Percentiles rank a stretch among this genome's conserved stretches.
These are phyloP conservation scores for Orius laevigatus DNA, from an alignment of 1,140 invertebrate species.

Conservation along the genomic window DNA sequence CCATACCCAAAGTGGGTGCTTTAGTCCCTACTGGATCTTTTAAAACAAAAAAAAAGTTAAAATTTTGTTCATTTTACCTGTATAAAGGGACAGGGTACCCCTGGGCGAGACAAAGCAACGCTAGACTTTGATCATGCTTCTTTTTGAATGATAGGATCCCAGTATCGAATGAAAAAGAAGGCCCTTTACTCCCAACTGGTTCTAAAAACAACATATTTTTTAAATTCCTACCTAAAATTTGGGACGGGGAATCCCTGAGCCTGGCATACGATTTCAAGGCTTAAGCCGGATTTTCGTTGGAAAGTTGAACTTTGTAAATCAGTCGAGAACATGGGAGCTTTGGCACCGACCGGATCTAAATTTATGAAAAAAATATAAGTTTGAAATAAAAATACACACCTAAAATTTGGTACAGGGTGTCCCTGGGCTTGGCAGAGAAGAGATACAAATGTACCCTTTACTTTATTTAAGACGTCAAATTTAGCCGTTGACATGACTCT, in stretches of 20 bases:
- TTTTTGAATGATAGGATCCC: conserved; percentile 30
- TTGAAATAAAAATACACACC: conserved; percentile 24
- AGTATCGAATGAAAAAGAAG: conserved; percentile 24
- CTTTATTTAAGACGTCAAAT: conserved; percentile 16
- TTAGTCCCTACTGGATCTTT: conserved; percentile 41
- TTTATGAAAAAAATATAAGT: conserved; percentile 15
- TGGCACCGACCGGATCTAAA: conserved; percentile 37
- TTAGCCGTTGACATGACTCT: conserved; percentile 27
- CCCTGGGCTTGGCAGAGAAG: conserved; percentile 40
- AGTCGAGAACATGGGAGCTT: conserved; percentile 30
- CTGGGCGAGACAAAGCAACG: conserved; percentile 44
- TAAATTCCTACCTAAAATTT: conserved; percentile 41
- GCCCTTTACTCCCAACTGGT: conserved; percentile 24
- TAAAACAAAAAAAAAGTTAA: conserved; percentile 18
- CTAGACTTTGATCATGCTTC: conserved; percentile 25
- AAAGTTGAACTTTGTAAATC: conserved; percentile 27
- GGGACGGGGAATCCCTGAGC: conserved; percentile 54
- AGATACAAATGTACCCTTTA: conserved; percentile 10
- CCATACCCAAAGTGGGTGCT: conserved; percentile 34
- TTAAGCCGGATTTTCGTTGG: conserved; percentile 29
- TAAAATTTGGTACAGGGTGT: conserved; percentile 32
- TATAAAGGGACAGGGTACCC: conserved; percentile 49
- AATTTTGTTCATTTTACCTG: conserved; percentile 35
- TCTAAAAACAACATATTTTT: conserved; percentile 20
- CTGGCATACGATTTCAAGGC: conserved; percentile 45